Evolutionary conservation across 1,140 invertebrate species (phyloP).

Genomic region (Oncopeltus fasciatus): DNA sequence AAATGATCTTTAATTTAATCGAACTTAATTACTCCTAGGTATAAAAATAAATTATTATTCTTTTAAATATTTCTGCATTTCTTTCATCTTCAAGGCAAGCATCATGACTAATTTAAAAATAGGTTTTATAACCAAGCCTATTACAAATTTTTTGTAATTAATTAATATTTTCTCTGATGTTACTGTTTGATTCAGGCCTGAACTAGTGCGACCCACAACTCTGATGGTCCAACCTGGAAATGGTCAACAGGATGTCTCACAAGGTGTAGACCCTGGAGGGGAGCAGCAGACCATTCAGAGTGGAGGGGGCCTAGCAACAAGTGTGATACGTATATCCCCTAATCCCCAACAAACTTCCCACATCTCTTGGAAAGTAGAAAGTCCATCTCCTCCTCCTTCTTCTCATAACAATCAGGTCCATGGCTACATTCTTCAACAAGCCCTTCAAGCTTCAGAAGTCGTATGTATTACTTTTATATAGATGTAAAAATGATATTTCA

Average conservation of each 20-base stretch:
- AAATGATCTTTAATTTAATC: no score
- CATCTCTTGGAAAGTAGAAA: slow-evolving; percentile 32
- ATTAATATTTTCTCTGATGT: no score
- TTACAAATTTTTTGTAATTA: no score
- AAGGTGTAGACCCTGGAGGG: slow-evolving; percentile 22
- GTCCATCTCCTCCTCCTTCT: slow-evolving; percentile 26
- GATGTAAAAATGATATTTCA: no score
- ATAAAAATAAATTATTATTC: no score
- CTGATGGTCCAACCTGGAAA: slow-evolving; percentile 13
- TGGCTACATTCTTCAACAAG: slow-evolving; percentile 31
- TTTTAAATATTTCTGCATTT: no score
- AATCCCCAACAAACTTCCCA: slow-evolving; percentile 29
- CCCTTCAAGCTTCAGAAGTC: slow-evolving; percentile 25
- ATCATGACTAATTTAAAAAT: no score
- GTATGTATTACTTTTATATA: background rate
- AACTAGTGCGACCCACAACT: slow-evolving; percentile 38
- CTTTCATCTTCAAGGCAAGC: no score
- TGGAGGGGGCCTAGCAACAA: slow-evolving; percentile 36
- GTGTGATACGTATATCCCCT: slow-evolving; percentile 68
- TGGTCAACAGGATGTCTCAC: background rate
- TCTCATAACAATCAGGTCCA: slow-evolving; percentile 16
- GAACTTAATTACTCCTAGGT: no score
- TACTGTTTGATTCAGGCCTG: no score
- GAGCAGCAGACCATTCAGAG: slow-evolving; percentile 13
- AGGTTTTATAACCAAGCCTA: no score